phyloP scores from a whole-genome alignment of 1,140 invertebrate genomes.

The Atta colombica region DNA sequence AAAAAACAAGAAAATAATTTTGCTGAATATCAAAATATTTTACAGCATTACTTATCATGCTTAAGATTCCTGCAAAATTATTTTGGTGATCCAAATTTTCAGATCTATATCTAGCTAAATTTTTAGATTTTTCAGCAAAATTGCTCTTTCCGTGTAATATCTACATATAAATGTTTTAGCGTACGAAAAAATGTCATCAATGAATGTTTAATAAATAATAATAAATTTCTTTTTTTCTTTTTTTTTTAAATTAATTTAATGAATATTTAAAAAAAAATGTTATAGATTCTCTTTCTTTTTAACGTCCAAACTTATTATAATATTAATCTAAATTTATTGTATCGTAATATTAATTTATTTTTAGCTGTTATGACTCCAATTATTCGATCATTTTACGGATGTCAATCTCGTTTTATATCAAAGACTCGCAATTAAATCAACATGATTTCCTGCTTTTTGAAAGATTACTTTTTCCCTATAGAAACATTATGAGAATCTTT shows the following conservation, averaged over 20 bases:
- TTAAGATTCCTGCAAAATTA: too few species aligned
- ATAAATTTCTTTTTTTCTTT: not conserved
- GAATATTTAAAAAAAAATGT: not conserved
- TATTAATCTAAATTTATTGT: not conserved
- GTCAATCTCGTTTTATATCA: not conserved
- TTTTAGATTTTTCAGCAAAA: too few species aligned
- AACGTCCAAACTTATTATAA: not conserved
- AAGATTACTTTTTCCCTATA: constrained; percentile 1
- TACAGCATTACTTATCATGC: too few species aligned
- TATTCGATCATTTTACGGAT: not conserved
- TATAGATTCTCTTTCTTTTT: not conserved
- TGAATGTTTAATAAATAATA: not conserved
- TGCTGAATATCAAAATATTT: too few species aligned
- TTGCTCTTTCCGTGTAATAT: too few species aligned
- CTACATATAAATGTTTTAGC: too few species aligned
- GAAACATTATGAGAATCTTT: constrained; percentile 42
- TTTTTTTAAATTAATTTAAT: not conserved
- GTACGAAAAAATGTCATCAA: not conserved
- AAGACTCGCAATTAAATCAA: constrained; percentile 6
- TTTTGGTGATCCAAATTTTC: too few species aligned
- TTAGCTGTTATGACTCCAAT: not conserved
- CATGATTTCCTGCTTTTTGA: constrained; percentile 7
- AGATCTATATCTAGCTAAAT: too few species aligned
- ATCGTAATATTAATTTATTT: not conserved
- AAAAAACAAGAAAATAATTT: too few species aligned